phyloP scores from a whole-genome alignment of 2,797 vertebrate genomes.

The Sciaenops ocellatus region DNA sequence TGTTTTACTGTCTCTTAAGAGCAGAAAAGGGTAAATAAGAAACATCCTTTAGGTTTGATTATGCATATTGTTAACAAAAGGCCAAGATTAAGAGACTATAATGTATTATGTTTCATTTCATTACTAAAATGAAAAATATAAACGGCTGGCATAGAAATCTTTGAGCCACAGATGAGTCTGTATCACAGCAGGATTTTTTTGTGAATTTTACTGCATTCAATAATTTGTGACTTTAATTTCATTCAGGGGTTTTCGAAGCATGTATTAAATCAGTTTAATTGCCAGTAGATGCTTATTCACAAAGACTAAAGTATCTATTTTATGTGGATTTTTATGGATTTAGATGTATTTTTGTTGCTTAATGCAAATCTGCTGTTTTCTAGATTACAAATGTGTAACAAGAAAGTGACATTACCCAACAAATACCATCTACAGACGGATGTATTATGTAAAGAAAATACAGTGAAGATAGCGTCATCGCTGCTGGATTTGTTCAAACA shows the following conservation, averaged over 20 bases:
- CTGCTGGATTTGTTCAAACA: constrained; percentile 14
- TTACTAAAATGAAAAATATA: neutral
- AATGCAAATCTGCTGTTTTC: neutral
- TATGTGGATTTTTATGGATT: neutral
- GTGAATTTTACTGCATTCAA: too few species aligned
- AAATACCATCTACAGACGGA: neutral
- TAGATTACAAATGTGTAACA: neutral
- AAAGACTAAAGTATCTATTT: too few species aligned
- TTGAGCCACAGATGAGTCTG: neutral
- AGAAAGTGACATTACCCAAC: neutral
- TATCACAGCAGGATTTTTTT: neutral
- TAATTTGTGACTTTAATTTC: neutral
- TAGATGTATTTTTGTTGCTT: neutral
- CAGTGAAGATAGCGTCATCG: neutral
- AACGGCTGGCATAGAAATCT: neutral
- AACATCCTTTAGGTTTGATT: too few species aligned
- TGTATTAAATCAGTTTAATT: too few species aligned
- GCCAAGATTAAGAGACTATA: neutral
- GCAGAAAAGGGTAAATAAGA: too few species aligned
- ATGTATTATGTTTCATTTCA: neutral
- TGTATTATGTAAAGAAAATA: neutral
- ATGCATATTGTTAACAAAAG: neutral
- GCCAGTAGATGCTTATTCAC: too few species aligned
- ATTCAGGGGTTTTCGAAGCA: neutral
- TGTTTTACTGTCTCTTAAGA: too few species aligned